Evolutionary conservation across 2,888 invertebrate species (phyloP), one percentile per base, ranked within the genome.

Genomic region (Eudemis profundana): DNA sequence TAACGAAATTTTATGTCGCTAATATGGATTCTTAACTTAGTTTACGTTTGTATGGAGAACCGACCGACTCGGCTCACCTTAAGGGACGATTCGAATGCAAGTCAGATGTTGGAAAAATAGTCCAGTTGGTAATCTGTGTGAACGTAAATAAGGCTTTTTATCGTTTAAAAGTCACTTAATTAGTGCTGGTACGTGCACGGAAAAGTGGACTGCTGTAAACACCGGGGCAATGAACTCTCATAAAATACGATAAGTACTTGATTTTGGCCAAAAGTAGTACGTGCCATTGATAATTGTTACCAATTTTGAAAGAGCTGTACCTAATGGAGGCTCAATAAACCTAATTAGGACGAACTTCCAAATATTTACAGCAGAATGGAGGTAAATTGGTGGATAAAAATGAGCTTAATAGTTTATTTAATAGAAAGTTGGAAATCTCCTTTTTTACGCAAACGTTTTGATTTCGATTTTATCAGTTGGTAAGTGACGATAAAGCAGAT

Each of bases 161-260:
- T 82, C 77, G 82, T 81, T 77, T 74, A 79, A 77, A 76, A 78
- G 81, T 78, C 80, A 80, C 74, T 84, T 86, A 86, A 86, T 84
- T 85, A 83, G 81, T 69, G 68, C 71, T 75, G 53, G 72, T 68
- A 84, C 80, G 82, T 83, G 81, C 67, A 69, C 67, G 70, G 77
- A 76, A 74, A 79, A 67, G 54, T 53, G 40, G 36, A 33, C 19
- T 23, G 69, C 69, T 70, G 69, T 73, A 72, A 69, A 67, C 40
- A 53, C 67, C 67, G 68, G 74, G 69, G 70, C 74, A 70, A 69
- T 62, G 73, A 67, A 70, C 75, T 73, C 50, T 66, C 69, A 69
- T 70, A 69, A n/a, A 54, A 59, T 69, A 67, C 57, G 51, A 67
- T 42, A 57, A 61, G n/a, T 21, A 29, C 3, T 50, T 21, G 33